A percentile compares a stretch with the other conserved stretches of the same genome.
Evolutionary conservation across 2,888 invertebrate species (phyloP).

Genomic region (Polydrusus tereticollis): DNA sequence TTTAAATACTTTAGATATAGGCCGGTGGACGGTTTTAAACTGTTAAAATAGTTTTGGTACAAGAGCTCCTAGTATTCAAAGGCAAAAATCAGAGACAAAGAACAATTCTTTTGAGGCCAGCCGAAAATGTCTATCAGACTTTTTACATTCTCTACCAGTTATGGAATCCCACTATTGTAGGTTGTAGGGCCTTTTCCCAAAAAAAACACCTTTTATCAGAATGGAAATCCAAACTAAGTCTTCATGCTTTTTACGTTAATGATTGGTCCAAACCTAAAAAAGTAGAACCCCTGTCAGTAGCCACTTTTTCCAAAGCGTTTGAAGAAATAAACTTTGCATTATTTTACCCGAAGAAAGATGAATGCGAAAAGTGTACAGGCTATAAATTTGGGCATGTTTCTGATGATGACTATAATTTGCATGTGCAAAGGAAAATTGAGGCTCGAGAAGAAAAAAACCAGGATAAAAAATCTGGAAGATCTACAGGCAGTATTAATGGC

Average conservation of each 20-base stretch:
- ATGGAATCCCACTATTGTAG: conserved; percentile 51
- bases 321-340: conserved; percentile 40
- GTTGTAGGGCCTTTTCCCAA: conserved; percentile 29
- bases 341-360: not conserved
- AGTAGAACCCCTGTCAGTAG: conserved; percentile 26
- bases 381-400: not conserved
- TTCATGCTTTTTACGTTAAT: conserved; percentile 45
- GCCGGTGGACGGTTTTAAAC: conserved; percentile 23
- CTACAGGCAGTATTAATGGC: not conserved
- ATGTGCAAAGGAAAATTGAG: not conserved
- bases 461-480: conserved; percentile 44
- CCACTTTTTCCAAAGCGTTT: conserved; percentile 39
- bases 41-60: conserved; percentile 28
- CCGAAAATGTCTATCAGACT: conserved; percentile 1
- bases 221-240: conserved; percentile 38
- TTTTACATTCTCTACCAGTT: conserved; percentile 34
- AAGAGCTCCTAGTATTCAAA: not conserved
- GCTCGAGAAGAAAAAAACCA: not conserved
- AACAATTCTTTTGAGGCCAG: not conserved
- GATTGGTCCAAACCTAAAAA: conserved; percentile 44
- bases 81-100: not conserved
- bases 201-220: conserved; percentile 48
- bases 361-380: not conserved
- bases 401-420: not conserved
- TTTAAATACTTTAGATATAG: conserved; percentile 30